Conservation (phyloP, 1,140 invertebrate genomes). For the Asbolus verrucosus region DNA sequence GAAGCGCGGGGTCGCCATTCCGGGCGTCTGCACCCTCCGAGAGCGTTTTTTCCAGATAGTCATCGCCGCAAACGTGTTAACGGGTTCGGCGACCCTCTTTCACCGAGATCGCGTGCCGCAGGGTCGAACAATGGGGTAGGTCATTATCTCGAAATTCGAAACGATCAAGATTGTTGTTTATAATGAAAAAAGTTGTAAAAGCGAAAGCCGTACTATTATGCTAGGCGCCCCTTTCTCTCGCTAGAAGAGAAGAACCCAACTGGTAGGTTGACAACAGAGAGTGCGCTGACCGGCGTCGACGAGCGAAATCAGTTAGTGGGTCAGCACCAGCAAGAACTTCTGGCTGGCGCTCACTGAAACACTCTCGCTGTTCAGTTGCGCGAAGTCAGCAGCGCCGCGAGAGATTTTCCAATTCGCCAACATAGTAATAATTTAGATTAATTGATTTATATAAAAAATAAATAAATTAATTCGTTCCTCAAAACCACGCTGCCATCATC, state of each 20-base stretch:
- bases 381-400: conserved; percentile 40
- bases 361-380: conserved; percentile 52
- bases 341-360: conserved; percentile 40
- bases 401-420: conserved; percentile 30
- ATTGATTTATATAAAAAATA: neutral
- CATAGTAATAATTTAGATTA: too few relatives aligned
- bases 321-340: conserved; percentile 54
- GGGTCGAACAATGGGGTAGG: neutral
- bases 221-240: conserved; percentile 27
- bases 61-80: too few relatives aligned
- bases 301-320: conserved; percentile 64
- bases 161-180: neutral
- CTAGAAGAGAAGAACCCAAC: conserved; percentile 18
- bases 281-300: conserved; percentile 58
- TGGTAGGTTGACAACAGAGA: conserved; percentile 49
- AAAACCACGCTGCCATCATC: conserved; percentile 1
- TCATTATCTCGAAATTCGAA: neutral
- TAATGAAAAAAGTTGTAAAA: neutral
- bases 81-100: neutral
- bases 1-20: too few relatives aligned
- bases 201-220: conserved; percentile 15
- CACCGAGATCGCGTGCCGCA: neutral
- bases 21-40: too few relatives aligned
- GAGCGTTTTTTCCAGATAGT: too few relatives aligned
- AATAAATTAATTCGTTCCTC: too few relatives aligned